These are phyloP conservation scores for Drosophila tanythrix DNA, from an alignment of 2,888 invertebrate species.

Conservation along the genomic window DNA sequence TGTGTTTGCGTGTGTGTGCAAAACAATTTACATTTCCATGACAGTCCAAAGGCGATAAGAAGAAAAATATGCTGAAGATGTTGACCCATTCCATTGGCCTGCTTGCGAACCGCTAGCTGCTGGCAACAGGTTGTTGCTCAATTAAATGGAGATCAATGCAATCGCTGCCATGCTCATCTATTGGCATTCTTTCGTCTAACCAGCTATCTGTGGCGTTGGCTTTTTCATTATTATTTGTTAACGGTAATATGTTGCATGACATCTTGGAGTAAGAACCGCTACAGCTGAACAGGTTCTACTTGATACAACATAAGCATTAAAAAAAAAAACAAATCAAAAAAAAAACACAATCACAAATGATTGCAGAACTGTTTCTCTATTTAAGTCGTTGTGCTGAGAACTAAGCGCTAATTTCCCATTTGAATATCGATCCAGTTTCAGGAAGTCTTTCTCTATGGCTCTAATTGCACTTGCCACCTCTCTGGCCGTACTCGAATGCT, in stretches of 20 bases:
- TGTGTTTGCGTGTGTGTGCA: constrained; percentile 16
- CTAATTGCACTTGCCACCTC: constrained; percentile 48
- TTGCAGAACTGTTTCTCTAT: constrained; percentile 28
- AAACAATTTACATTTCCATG: constrained; percentile 63
- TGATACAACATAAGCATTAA: background rate
- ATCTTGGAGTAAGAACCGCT: constrained; percentile 60
- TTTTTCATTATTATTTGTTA: constrained; percentile 73
- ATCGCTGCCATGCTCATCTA: constrained; percentile 32
- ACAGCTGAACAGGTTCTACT: constrained; percentile 62
- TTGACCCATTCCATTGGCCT: constrained; percentile 69
- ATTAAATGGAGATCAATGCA: constrained; percentile 77
- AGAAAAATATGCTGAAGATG: constrained; percentile 1
- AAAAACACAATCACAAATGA: constrained; percentile 10
- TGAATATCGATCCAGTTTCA: constrained; percentile 45
- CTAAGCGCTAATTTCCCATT: constrained; percentile 49
- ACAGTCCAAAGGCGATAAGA: constrained; percentile 11
- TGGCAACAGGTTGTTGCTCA: constrained; percentile 39
- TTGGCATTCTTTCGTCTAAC: constrained; percentile 54
- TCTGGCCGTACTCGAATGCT: constrained; percentile 37
- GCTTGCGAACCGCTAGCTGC: constrained; percentile 38
- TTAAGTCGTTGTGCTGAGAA: constrained; percentile 7
- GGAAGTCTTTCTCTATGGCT: constrained; percentile 43
- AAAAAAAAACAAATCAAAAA: background rate
- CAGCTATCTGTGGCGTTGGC: constrained; percentile 14
- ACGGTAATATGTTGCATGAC: constrained; percentile 76